phyloP scores from a whole-genome alignment of 2,797 vertebrate species.

The Amniataba percoides region DNA sequence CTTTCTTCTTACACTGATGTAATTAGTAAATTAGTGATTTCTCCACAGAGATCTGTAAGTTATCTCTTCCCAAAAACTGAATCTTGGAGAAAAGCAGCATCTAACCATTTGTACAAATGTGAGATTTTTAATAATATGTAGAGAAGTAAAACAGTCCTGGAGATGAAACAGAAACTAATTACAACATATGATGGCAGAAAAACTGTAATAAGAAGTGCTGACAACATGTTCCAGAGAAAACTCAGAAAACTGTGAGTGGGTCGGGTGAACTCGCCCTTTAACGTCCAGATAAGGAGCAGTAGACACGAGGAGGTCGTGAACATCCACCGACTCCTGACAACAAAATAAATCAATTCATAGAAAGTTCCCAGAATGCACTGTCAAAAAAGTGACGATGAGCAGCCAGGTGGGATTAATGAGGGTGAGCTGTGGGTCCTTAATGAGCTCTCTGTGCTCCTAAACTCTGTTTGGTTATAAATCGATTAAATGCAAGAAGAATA shows the following conservation, averaged over 20 bases:
- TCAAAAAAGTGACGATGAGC: not conserved
- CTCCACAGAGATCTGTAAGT: not conserved
- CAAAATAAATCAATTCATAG: not conserved
- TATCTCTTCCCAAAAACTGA: not conserved
- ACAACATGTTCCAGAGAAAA: not conserved
- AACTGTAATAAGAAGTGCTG: too few relatives aligned
- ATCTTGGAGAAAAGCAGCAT: not conserved
- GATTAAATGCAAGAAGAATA: not conserved
- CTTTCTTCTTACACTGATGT: not conserved
- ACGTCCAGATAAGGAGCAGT: not conserved
- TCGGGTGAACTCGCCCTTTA: slow-evolving; percentile 24
- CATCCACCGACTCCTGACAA: not conserved
- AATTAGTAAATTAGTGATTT: not conserved
- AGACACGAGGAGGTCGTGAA: slow-evolving; percentile 7
- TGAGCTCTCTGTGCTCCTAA: not conserved
- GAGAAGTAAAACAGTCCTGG: not conserved
- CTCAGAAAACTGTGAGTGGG: not conserved
- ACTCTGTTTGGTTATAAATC: not conserved
- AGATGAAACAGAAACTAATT: not conserved
- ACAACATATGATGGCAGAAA: not conserved
- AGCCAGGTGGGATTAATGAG: not conserved
- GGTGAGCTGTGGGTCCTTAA: not conserved
- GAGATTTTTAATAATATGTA: not conserved
- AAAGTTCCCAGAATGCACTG: slow-evolving; percentile 16
- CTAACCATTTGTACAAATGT: not conserved